Evolutionary conservation across 2,113 vertebrate species (phyloP), one percentile per base, ranked within the genome.

Genomic region (Brachionichthys hirsutus): DNA sequence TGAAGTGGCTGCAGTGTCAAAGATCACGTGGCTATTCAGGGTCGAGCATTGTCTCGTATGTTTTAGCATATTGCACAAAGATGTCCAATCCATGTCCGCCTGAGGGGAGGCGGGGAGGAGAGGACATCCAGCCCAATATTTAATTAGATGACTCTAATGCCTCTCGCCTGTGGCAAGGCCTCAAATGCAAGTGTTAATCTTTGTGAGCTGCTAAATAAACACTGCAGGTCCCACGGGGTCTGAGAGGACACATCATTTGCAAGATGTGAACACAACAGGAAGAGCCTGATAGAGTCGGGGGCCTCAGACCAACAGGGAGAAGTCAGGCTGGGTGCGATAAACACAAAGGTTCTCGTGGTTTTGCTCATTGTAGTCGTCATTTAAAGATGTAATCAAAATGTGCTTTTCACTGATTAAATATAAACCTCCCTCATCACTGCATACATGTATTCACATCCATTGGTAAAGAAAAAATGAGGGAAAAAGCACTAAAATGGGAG

Each of bases 71-170:
- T 88, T 85, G 87, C 70, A 75, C 80, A 81, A 89, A 80, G 83
- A 81, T 73, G 80, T 67, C 77, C 71, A 71, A 75, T 73, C 49
- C 78, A 62, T 78, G 74, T 62, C 51, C 89, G 92, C 94, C 92
- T 90, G 84, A 91, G 92, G 93, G 87, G 84, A 89, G 85, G 91
- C 80, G 85, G 84, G 84, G 90, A 92, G 80, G 70, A 74, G 61
- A 65, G 79, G 82, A 63, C 70, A n/a, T 75, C 90, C 90, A 91
- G 67, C 59, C 70, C 70, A 62, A 53, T 63, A 94, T 95, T 95
- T 95, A 97, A 98, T 97, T 95, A 95, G 90, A 93, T 92, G 93
- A 94, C 92, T 91, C 89, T 90, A 92, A 93, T 92, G 87, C 87
- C 63, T 43, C 43, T 59, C 66, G 84, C 92, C 90, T 84, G 83